Conservation (phyloP, 2,113 vertebrate species). For the Lamprologus speciosus region DNA sequence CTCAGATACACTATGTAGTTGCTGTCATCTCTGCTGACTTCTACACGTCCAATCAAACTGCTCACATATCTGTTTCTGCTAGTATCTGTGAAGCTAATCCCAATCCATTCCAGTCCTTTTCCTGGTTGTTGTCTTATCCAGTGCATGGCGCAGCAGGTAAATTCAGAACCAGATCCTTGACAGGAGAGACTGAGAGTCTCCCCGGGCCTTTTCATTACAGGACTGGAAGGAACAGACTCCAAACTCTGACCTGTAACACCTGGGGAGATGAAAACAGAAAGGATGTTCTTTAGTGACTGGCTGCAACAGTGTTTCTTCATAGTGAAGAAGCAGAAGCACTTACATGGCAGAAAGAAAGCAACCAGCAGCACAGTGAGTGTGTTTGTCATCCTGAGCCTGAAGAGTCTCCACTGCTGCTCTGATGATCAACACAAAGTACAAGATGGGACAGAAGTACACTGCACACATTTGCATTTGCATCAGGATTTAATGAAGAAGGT, state of each 20-base stretch:
- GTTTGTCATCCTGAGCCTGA: not conserved
- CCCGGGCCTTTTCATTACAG: not conserved
- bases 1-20: not conserved
- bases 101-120: conserved; percentile 16
- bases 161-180: not conserved
- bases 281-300: not conserved
- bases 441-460: not conserved
- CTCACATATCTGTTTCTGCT: not conserved
- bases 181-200: conserved; percentile 41
- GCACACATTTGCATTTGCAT: not conserved
- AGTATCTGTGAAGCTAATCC: too few relatives aligned
- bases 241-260: not conserved
- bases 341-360: rapidly evolving
- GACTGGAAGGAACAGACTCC: conserved; percentile 17
- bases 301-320: rapidly evolving
- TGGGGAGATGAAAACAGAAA: not conserved
- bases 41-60: rapidly evolving
- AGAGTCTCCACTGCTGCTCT: not conserved
- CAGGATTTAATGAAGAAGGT: not conserved
- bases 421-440: not conserved
- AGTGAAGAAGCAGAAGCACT: not conserved
- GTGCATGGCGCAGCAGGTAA: rapidly evolving
- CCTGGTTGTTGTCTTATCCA: conserved; percentile 27
- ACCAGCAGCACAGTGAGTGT: rapidly evolving
- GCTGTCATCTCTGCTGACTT: not conserved